Evolutionary conservation across 2,888 invertebrate genomes (phyloP).

Genomic region (Mechanitis mazaeus): DNA sequence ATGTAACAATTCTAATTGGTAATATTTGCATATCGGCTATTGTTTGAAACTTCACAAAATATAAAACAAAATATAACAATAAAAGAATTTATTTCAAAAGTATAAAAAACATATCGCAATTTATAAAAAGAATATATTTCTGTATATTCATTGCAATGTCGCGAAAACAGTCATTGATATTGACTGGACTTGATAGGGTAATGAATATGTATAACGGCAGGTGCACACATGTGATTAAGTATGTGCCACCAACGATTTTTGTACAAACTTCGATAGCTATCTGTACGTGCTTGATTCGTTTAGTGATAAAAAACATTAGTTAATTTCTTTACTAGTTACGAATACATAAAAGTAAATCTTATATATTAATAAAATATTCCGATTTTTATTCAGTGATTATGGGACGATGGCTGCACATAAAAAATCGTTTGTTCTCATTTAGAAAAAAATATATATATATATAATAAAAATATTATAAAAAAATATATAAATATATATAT

Average conservation of each 20-base stretch:
- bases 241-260: conserved; percentile 69
- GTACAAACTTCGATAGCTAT: conserved; percentile 54
- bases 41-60: conserved; percentile 37
- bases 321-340: conserved; percentile 4
- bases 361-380: too few relatives aligned
- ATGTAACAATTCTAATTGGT: conserved; percentile 69
- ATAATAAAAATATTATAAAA: too few relatives aligned
- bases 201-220: conserved; percentile 74
- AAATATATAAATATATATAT: too few relatives aligned
- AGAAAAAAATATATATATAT: too few relatives aligned
- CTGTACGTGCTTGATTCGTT: conserved; percentile 45
- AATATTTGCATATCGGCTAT: conserved; percentile 64
- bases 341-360: too few relatives aligned
- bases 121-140: not conserved
- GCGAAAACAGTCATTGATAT: conserved; percentile 63
- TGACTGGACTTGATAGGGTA: conserved; percentile 58
- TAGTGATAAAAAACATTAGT: conserved; percentile 39
- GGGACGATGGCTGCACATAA: too few relatives aligned
- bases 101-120: not conserved
- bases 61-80: not conserved
- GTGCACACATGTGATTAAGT: conserved; percentile 68
- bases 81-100: not conserved
- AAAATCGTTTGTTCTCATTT: too few relatives aligned
- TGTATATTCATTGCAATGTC: conserved; percentile 36
- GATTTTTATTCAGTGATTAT: too few relatives aligned